A percentile compares a stretch with the other conserved stretches of the same genome.
These are phyloP conservation scores for Monopterus albus DNA, from an alignment of 2,113 vertebrate genomes.

Conservation along the genomic window DNA sequence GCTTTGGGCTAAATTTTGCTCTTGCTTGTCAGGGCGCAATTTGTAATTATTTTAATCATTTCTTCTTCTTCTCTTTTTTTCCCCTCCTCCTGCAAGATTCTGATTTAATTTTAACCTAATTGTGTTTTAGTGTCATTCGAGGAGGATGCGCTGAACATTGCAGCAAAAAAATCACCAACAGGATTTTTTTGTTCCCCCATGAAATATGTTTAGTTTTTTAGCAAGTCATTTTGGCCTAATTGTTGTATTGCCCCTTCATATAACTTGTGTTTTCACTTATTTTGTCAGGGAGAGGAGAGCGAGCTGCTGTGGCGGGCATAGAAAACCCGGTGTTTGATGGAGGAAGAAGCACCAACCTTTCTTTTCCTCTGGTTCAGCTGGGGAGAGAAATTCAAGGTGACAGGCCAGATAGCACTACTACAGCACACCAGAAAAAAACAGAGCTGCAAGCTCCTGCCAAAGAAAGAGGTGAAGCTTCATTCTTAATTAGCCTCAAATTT, in stretches of 20 bases:
- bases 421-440: slow-evolving; percentile 88
- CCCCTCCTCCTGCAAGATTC: slow-evolving; percentile 85
- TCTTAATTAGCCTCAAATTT: slow-evolving; percentile 86
- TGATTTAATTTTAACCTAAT: slow-evolving; percentile 99
- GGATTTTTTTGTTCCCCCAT: slow-evolving; percentile 83
- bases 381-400: slow-evolving; percentile 88
- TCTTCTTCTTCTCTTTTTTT: slow-evolving; percentile 91
- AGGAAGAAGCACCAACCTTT: slow-evolving; percentile 85
- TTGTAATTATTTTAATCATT: slow-evolving; percentile 99
- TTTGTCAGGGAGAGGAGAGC: slow-evolving; percentile 81
- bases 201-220: slow-evolving; percentile 79
- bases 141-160: slow-evolving; percentile 90
- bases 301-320: slow-evolving; percentile 81
- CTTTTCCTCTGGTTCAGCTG: slow-evolving; percentile 82
- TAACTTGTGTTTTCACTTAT: slow-evolving; percentile 56
- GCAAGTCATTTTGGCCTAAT: slow-evolving; percentile 82
- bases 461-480: slow-evolving; percentile 93
- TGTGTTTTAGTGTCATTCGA: slow-evolving; percentile 97
- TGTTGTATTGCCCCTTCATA: slow-evolving; percentile 72
- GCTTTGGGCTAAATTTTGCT: slow-evolving; percentile 99
- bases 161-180: slow-evolving; percentile 84
- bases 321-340: slow-evolving; percentile 87
- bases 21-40: slow-evolving; percentile 99
- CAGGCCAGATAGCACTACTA: slow-evolving; percentile 89
- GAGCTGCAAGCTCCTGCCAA: slow-evolving; percentile 86